A percentile compares a stretch with the other conserved stretches of the same genome.
Conservation (phyloP, 2,888 invertebrate genomes). For the Drosophila bunnanda region DNA sequence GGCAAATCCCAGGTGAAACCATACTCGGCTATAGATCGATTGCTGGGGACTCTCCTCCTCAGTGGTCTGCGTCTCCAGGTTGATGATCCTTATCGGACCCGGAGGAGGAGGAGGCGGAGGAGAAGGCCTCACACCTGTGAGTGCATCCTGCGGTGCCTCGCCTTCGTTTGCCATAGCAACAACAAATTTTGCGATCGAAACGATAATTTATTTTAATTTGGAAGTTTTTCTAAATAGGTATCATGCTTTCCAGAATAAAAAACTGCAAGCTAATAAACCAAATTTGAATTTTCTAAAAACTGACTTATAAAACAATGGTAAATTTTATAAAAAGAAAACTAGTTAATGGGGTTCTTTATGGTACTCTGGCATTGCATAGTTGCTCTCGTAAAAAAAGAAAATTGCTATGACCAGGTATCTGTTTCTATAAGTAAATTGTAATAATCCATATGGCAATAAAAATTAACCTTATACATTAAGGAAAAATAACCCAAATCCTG, state of each 20-base stretch:
- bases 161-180: not conserved
- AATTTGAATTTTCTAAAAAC: not conserved
- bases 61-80: not conserved
- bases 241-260: not conserved
- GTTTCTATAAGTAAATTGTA: no score
- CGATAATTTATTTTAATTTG: not conserved
- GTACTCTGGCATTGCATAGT: no score
- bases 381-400: no score
- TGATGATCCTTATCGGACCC: conserved; percentile 1
- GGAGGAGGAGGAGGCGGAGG: not conserved
- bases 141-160: conserved; percentile 1
- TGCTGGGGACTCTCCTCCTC: conserved; percentile 6
- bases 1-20: conserved; percentile 51
- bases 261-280: no score
- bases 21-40: conserved; percentile 25
- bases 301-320: not conserved
- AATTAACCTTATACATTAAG: no score
- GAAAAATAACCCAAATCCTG: not conserved
- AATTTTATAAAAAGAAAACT: no score
- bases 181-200: conserved; percentile 6
- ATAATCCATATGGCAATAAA: no score
- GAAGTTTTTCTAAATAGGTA: not conserved
- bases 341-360: no score
- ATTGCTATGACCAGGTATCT: no score
- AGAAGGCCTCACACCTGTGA: not conserved